phyloP scores from a whole-genome alignment of 2,113 vertebrate genomes.

The Podarcis cretensis region DNA sequence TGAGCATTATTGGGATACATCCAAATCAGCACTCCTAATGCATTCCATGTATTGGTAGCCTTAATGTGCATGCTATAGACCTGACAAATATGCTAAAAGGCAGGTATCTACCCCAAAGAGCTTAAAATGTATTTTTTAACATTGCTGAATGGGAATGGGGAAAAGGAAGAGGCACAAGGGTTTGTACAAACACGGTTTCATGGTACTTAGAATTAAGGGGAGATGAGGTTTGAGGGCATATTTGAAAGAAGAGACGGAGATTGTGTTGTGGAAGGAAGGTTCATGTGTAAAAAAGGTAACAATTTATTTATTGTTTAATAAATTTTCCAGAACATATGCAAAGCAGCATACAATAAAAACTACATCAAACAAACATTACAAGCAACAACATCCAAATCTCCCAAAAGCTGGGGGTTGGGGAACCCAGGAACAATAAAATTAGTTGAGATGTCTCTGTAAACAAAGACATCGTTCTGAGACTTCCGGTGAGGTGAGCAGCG shows the following conservation, averaged over 20 bases:
- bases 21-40: not conserved
- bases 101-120: too few relatives aligned
- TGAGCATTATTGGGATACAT: not conserved
- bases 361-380: not conserved
- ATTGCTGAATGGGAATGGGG: not conserved
- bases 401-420: not conserved
- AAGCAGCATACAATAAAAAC: not conserved
- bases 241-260: not conserved
- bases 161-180: too few relatives aligned
- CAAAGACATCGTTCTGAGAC: not conserved
- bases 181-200: not conserved
- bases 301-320: not conserved
- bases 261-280: not conserved
- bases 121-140: too few relatives aligned
- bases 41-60: not conserved
- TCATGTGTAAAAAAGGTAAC: not conserved
- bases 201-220: not conserved
- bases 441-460: not conserved
- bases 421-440: not conserved
- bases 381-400: not conserved
- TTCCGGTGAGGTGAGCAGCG: not conserved
- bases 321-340: not conserved
- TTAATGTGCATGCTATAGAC: not conserved
- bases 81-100: too few relatives aligned
- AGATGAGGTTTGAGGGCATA: not conserved